Conservation (phyloP, 2,797 vertebrate genomes). For the Ptychadena robeensis region DNA sequence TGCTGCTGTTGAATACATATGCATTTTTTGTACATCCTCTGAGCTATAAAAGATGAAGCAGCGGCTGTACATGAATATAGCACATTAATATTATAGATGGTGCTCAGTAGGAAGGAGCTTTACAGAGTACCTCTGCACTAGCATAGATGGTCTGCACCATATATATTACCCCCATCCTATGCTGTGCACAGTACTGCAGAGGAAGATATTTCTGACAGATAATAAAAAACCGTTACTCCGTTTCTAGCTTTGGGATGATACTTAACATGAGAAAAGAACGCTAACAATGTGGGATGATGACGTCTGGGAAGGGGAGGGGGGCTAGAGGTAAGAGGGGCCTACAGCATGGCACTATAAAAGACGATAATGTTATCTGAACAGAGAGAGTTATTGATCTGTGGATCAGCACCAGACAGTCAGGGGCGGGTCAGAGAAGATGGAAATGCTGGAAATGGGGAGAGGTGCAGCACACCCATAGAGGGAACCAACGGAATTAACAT, state of each 20-base stretch:
- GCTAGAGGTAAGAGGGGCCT: background rate
- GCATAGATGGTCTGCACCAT: constrained; percentile 20
- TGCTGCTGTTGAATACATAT: constrained; percentile 1
- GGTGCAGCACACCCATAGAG: background rate
- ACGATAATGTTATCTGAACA: constrained; percentile 45
- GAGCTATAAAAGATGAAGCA: background rate
- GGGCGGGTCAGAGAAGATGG: constrained; percentile 13
- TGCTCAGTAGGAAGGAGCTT: background rate
- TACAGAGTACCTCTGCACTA: background rate
- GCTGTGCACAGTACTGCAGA: constrained; percentile 7
- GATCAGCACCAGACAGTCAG: constrained; percentile 40
- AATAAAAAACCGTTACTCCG: background rate
- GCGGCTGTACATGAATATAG: background rate
- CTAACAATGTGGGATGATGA: background rate
- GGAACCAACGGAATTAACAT: background rate
- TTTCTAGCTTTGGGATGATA: background rate
- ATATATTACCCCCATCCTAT: background rate
- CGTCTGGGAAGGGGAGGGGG: background rate
- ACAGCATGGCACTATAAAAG: constrained; percentile 15
- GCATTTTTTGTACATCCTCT: constrained; percentile 5
- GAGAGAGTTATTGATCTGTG: constrained; percentile 56
- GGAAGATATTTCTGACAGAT: background rate
- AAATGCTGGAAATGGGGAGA: constrained; percentile 5
- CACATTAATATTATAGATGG: constrained; percentile 39
- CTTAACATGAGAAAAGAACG: background rate